Conservation (phyloP, 2,113 vertebrate species). For the Oncorhynchus masou region DNA sequence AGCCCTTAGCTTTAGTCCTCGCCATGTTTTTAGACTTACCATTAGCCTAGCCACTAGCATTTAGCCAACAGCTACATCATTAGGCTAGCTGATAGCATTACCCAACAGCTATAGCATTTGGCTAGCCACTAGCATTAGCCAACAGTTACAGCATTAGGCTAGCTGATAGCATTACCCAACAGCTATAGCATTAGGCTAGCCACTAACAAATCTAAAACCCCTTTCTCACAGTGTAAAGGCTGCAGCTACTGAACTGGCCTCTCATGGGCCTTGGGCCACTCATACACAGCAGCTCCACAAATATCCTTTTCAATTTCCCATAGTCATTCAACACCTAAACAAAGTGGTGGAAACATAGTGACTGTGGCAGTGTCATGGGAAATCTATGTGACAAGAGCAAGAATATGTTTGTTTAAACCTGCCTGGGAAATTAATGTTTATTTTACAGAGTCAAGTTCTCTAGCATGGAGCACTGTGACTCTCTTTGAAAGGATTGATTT, state of each 20-base stretch:
- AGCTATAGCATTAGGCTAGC: conserved; percentile 6
- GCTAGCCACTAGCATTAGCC: conserved; percentile 31
- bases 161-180: conserved; percentile 30
- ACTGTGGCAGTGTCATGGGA: conserved; percentile 34
- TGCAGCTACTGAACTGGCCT: conserved; percentile 27
- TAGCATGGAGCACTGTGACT: conserved; percentile 21
- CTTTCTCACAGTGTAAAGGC: conserved; percentile 24
- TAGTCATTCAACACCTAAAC: conserved; percentile 43
- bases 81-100: conserved; percentile 37
- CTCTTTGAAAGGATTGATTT: conserved; percentile 17
- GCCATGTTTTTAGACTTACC: conserved; percentile 23
- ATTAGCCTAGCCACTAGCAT: conserved; percentile 38
- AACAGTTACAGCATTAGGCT: conserved; percentile 19
- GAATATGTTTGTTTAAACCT: conserved; percentile 58
- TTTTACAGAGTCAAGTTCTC: conserved; percentile 46
- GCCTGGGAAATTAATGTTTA: conserved; percentile 46
- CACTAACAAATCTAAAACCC: conserved; percentile 25
- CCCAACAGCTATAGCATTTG: conserved; percentile 19
- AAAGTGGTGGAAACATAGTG: conserved; percentile 47
- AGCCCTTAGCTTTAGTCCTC: conserved; percentile 25
- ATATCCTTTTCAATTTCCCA: conserved; percentile 58
- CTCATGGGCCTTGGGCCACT: conserved; percentile 32
- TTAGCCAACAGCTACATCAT: conserved; percentile 14
- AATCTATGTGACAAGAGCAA: conserved; percentile 46
- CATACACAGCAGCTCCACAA: conserved; percentile 21